Conservation (phyloP, 1,140 invertebrate species). For the Halyomorpha halys region DNA sequence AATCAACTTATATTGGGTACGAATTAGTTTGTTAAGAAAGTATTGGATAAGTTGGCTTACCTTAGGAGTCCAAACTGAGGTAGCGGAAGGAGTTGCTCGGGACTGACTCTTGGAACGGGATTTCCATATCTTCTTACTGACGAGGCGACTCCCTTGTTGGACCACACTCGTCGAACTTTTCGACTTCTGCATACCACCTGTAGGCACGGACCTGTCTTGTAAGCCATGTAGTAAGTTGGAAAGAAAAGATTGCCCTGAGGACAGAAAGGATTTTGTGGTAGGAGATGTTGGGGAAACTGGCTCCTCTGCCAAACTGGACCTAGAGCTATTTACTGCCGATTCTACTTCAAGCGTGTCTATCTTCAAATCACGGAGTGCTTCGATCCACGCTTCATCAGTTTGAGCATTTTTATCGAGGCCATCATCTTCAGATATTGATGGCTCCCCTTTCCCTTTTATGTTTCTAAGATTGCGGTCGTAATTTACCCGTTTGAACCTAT, state of each 20-base stretch:
- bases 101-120: constrained; percentile 69
- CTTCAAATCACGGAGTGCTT: constrained; percentile 35
- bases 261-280: constrained; percentile 36
- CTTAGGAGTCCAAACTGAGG: constrained; percentile 59
- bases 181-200: constrained; percentile 65
- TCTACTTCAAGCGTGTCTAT: constrained; percentile 35
- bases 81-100: constrained; percentile 40
- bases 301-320: constrained; percentile 39
- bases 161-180: constrained; percentile 76
- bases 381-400: constrained; percentile 61
- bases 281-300: constrained; percentile 39
- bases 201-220: constrained; percentile 29
- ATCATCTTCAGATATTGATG: constrained; percentile 58
- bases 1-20: too few species aligned
- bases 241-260: constrained; percentile 49
- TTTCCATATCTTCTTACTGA: constrained; percentile 72
- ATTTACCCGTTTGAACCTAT: constrained; percentile 75
- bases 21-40: too few species aligned
- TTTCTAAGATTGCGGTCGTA: constrained; percentile 74
- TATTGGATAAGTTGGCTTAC: constrained; percentile 18
- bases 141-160: constrained; percentile 55
- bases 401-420: constrained; percentile 60
- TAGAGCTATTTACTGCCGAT: constrained; percentile 32
- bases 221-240: constrained; percentile 52
- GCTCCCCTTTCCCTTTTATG: constrained; percentile 67